Evolutionary conservation across 2,113 vertebrate species (phyloP), one percentile per base, ranked within the genome.

Genomic region (Orycteropus afer): DNA sequence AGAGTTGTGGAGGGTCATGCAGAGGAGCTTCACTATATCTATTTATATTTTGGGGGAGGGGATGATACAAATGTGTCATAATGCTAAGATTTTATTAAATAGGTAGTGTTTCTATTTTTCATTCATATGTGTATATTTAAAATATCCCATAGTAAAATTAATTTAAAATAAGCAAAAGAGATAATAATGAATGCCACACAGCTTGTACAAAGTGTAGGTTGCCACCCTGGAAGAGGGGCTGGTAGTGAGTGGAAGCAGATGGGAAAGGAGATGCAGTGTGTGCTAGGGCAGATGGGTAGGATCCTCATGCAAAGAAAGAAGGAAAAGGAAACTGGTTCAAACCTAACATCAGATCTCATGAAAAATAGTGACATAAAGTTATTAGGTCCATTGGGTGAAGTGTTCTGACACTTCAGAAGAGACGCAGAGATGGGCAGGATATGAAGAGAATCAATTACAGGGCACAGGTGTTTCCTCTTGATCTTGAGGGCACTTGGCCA

Each of bases 41-140:
- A 7, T 18, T 82, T 82, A 14, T 53, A 32, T 69, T 81, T 51
- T 59, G 51, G 86, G 53, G 53, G 51, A 55, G 77, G 13, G 78
- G 78, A 76, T 29, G 20, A 83, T 40, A 17, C 32, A 78, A 49
- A 61, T 53, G 71, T 78, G 22, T 40, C 51, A 78, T 47, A 37
- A 79, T 18, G 53, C 53, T 91, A 86, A 93, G 25, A 78, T 83
- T 84, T 71, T 63, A 63, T 57, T 91, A 63, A 73, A 78, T 29
- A 42, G 7, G 34, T 32, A 42, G 45, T 32, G 65, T 79, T 88
- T 87, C 20, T 91, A 55, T 40, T 71, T 10, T 83, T 32, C 18
- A 78, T 69, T 87, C 34, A 53, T 23, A 22, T 34, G 32, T 13
- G 14, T 45, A 37, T 34, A 42, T 18, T 86, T 55, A 69, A 84